Conservation (phyloP, 2,888 invertebrate species). For the Psylliodes chrysocephalus region DNA sequence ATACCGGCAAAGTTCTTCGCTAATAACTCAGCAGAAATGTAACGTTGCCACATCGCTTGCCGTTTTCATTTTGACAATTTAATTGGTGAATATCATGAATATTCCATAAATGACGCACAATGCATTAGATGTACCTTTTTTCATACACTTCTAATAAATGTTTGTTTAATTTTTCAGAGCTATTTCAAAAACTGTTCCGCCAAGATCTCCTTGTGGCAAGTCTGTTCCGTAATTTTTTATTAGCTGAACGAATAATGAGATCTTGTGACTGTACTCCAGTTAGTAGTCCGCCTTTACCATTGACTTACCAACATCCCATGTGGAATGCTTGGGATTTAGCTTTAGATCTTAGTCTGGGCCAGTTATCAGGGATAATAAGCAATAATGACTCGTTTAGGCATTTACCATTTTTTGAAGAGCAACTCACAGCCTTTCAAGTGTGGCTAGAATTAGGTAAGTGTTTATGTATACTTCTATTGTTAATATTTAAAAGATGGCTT, state of each 20-base stretch:
- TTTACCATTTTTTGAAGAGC: slow-evolving; percentile 96
- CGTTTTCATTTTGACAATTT: too few species aligned
- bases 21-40: too few species aligned
- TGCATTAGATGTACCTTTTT: too few species aligned
- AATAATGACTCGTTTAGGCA: slow-evolving; percentile 73
- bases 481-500: too few species aligned
- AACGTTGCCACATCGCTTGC: too few species aligned
- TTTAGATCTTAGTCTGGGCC: slow-evolving; percentile 91
- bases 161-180: slow-evolving; percentile 69
- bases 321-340: slow-evolving; percentile 99
- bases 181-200: slow-evolving; percentile 96
- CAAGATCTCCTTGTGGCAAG: slow-evolving; percentile 98
- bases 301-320: slow-evolving; percentile 90
- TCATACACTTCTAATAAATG: too few species aligned
- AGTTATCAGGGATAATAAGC: slow-evolving; percentile 82
- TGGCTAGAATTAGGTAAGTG: slow-evolving; percentile 83
- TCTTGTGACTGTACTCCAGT: slow-evolving; percentile 98
- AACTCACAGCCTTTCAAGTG: slow-evolving; percentile 96
- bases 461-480: slow-evolving; percentile 5
- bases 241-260: slow-evolving; percentile 95
- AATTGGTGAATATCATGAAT: too few species aligned
- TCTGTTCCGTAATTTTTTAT: slow-evolving; percentile 94
- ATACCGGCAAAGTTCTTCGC: too few species aligned
- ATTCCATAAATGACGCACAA: too few species aligned
- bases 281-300: slow-evolving; percentile 89